Conservation (phyloP, 2,113 vertebrate species). For the Leptobrachium leishanense region DNA sequence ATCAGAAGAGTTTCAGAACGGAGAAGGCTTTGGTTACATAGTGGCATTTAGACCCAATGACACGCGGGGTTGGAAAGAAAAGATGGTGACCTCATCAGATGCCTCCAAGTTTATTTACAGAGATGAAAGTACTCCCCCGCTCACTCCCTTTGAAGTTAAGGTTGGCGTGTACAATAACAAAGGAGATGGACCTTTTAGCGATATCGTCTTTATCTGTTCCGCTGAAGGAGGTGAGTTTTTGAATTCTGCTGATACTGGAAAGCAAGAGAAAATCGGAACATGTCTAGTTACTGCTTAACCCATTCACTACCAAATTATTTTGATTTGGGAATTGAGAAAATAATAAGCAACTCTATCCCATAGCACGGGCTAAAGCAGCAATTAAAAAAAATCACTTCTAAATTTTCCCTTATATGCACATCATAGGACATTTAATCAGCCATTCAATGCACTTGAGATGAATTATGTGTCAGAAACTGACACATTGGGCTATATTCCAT, state of each 20-base stretch:
- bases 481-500: too few species aligned
- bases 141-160: constrained; percentile 92
- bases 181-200: constrained; percentile 94
- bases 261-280: too few species aligned
- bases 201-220: constrained; percentile 87
- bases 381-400: too few species aligned
- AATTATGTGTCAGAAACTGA: too few species aligned
- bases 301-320: too few species aligned
- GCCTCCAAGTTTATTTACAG: constrained; percentile 92
- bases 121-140: constrained; percentile 92
- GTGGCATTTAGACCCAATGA: constrained; percentile 94
- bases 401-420: too few species aligned
- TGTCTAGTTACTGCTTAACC: too few species aligned
- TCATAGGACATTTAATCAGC: too few species aligned
- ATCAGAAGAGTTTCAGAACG: constrained; percentile 96
- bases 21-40: constrained; percentile 95
- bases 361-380: too few species aligned
- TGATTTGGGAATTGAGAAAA: too few species aligned
- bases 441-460: too few species aligned
- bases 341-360: too few species aligned
- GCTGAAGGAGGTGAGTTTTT: constrained; percentile 87
- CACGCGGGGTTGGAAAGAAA: constrained; percentile 93
- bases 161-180: constrained; percentile 97
- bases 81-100: constrained; percentile 95
- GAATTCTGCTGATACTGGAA: not conserved